Percentiles rank a stretch among this genome's conserved stretches.
Evolutionary conservation across 1,140 invertebrate genomes (phyloP).

Genomic region (Drosophila sp.): DNA sequence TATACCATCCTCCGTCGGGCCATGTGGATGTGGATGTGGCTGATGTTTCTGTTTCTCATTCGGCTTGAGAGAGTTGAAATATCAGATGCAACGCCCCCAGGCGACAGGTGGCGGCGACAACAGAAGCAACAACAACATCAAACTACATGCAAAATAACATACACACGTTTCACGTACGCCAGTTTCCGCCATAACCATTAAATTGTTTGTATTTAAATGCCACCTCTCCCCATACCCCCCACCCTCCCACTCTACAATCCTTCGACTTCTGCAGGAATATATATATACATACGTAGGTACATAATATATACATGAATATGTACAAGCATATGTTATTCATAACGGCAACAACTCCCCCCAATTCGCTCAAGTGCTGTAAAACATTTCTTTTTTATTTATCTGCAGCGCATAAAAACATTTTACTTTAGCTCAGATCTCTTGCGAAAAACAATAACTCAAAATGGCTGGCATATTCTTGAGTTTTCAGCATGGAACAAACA

Average conservation of each 20-base stretch:
- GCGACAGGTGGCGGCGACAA: conserved; percentile 66
- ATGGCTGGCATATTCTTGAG: conserved; percentile 2
- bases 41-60: conserved; percentile 29
- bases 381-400: conserved; percentile 51
- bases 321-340: conserved; percentile 24
- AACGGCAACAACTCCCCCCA: conserved; percentile 11
- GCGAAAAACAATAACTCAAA: neutral
- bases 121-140: conserved; percentile 29
- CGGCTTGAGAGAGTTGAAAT: conserved; percentile 49
- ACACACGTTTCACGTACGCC: conserved; percentile 30
- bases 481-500: neutral
- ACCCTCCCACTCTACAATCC: neutral
- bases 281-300: conserved; percentile 3
- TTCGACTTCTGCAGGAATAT: neutral
- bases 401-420: conserved; percentile 53
- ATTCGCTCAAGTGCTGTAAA: conserved; percentile 20
- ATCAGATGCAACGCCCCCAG: conserved; percentile 61
- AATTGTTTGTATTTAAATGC: conserved; percentile 63
- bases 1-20: conserved; percentile 20
- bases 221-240: neutral
- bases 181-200: conserved; percentile 39
- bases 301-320: neutral
- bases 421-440: conserved; percentile 15
- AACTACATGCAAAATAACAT: conserved; percentile 18
- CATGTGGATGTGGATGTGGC: conserved; percentile 24